Evolutionary conservation across 2,113 vertebrate species (phyloP).

Genomic region (Upupa epops): DNA sequence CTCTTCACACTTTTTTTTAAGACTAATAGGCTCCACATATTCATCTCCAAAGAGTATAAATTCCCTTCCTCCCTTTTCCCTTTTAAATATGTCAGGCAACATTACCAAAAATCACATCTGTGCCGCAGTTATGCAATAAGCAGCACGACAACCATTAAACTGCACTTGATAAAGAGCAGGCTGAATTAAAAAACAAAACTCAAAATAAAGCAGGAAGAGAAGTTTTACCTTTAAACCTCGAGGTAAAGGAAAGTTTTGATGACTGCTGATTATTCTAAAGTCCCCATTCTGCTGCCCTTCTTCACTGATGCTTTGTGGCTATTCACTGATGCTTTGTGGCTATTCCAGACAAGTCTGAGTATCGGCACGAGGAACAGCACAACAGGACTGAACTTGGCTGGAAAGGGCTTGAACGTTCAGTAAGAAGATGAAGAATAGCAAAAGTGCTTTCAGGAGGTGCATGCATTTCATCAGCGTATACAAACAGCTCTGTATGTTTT

Average conservation of each 20-base stretch:
- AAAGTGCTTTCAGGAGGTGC: not conserved
- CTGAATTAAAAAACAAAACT: not conserved
- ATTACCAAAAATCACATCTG: constrained; percentile 47
- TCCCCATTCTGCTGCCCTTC: not conserved
- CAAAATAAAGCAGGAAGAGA: not conserved
- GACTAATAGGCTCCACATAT: constrained; percentile 47
- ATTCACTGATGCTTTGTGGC: not conserved
- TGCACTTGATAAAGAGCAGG: not conserved
- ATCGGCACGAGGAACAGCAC: not conserved
- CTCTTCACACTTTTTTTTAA: constrained; percentile 64
- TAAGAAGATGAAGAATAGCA: not conserved
- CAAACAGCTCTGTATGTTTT: not conserved
- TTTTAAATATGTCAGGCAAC: constrained; percentile 42
- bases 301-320: not conserved
- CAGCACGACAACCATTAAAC: not conserved
- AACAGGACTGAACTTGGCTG: not conserved
- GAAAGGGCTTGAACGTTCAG: not conserved
- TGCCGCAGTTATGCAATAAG: constrained; percentile 45
- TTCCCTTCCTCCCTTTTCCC: constrained; percentile 28
- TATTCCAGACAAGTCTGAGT: not conserved
- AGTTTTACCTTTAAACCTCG: not conserved
- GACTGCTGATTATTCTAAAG: not conserved
- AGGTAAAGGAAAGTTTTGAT: not conserved
- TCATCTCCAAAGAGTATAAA: constrained; percentile 44
- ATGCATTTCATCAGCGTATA: not conserved